Evolutionary conservation across 2,113 vertebrate species (phyloP).

Genomic region (Rousettus leschenaultii): DNA sequence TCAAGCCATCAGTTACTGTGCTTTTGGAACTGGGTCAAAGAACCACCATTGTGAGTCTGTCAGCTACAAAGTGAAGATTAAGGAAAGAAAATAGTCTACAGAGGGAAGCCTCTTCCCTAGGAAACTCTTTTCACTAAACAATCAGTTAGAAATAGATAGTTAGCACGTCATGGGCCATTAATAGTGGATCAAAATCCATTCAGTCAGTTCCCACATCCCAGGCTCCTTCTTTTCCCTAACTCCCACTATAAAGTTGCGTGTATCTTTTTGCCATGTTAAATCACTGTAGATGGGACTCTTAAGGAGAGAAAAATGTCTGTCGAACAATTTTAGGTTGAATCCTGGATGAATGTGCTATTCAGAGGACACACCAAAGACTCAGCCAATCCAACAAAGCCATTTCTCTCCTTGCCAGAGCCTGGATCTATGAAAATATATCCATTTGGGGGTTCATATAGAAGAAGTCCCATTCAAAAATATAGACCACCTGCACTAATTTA

Average conservation of each 20-base stretch:
- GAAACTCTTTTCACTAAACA: neutral
- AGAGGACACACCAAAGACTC: neutral
- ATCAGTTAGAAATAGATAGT: slow-evolving; percentile 28
- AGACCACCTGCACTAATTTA: neutral
- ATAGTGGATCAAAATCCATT: neutral
- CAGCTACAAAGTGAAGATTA: slow-evolving; percentile 35
- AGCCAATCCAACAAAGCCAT: neutral
- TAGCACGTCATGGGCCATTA: slow-evolving; percentile 24
- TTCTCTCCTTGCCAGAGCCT: neutral
- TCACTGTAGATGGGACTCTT: neutral
- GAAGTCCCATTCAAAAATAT: neutral
- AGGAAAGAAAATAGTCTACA: slow-evolving; percentile 16
- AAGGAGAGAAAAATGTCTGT: neutral
- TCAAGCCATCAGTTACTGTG: neutral
- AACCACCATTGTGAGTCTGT: neutral
- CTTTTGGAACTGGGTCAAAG: slow-evolving; percentile 38
- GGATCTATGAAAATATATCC: neutral
- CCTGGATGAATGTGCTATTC: neutral
- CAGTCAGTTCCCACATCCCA: neutral
- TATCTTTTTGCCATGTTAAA: neutral
- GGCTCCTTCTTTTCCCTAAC: neutral
- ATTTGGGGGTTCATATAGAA: neutral
- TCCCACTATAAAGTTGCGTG: neutral
- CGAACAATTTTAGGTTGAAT: neutral
- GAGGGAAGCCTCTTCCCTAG: neutral